Evolutionary conservation across 2,797 vertebrate genomes (phyloP).

Genomic region (Vespertilio murinus): DNA sequence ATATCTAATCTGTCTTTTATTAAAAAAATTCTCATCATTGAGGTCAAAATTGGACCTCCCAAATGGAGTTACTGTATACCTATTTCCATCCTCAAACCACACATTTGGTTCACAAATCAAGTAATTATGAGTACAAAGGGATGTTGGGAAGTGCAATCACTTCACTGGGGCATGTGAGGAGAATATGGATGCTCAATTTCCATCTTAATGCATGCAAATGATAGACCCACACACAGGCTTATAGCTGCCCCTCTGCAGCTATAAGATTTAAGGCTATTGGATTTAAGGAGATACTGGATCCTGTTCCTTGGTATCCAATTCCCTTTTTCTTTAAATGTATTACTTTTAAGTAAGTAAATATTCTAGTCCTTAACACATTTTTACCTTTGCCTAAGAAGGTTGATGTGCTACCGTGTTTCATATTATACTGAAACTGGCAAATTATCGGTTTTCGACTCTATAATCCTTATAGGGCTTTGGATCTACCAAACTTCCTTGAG

Average conservation of each 20-base stretch:
- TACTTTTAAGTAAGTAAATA: background rate
- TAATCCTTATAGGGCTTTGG: background rate
- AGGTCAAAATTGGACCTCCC: slow-evolving; percentile 46
- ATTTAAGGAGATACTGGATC: background rate
- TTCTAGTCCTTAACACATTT: background rate
- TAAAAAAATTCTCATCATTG: background rate
- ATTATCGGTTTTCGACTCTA: background rate
- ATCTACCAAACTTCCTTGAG: background rate
- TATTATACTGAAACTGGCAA: background rate
- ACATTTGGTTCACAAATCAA: slow-evolving; percentile 68
- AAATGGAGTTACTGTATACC: slow-evolving; percentile 37
- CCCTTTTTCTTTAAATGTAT: background rate
- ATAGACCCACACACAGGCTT: background rate
- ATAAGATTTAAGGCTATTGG: background rate
- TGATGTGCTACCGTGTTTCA: background rate
- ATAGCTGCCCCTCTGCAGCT: background rate
- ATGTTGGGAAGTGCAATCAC: slow-evolving; percentile 31
- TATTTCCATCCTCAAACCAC: slow-evolving; percentile 51
- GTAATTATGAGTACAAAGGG: slow-evolving; percentile 46
- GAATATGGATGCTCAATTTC: slow-evolving; percentile 16
- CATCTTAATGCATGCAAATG: slow-evolving; percentile 38
- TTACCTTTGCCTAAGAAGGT: background rate
- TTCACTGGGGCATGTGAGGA: slow-evolving; percentile 19
- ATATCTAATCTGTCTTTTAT: slow-evolving; percentile 20
- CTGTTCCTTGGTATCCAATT: background rate